Evolutionary conservation across 2,888 invertebrate species (phyloP).

Genomic region (Leucophenga maculata): DNA sequence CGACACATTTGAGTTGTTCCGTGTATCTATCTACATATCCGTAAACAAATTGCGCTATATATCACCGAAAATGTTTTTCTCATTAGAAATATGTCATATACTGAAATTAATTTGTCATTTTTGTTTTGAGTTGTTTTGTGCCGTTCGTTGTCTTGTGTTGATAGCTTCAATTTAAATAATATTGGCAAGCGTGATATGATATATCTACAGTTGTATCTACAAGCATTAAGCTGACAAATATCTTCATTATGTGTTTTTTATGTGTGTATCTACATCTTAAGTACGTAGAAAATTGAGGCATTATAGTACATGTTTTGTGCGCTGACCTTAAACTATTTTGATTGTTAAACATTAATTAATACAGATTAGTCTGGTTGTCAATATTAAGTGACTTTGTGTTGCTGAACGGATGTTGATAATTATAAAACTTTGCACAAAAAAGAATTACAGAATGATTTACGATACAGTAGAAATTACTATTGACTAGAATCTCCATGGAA

Average conservation of each 20-base stretch:
- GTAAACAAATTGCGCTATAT: conserved; percentile 47
- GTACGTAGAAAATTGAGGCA: too few relatives aligned
- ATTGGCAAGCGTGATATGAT: conserved; percentile 16
- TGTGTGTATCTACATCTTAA: background rate
- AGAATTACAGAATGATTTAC: too few relatives aligned
- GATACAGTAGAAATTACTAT: too few relatives aligned
- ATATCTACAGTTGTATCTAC: background rate
- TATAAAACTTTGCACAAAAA: too few relatives aligned
- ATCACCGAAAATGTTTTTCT: conserved; percentile 42
- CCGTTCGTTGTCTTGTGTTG: conserved; percentile 12
- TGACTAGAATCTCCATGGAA: too few relatives aligned
- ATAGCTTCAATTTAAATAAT: conserved; percentile 42
- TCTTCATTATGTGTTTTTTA: conserved; percentile 1
- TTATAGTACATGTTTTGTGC: too few relatives aligned
- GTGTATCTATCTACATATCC: conserved; percentile 37
- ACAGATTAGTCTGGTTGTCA: too few relatives aligned
- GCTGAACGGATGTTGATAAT: too few relatives aligned
- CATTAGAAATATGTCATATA: conserved; percentile 59
- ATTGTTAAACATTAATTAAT: too few relatives aligned
- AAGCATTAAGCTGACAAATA: background rate
- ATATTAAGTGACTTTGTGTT: too few relatives aligned
- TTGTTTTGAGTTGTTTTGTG: conserved; percentile 38
- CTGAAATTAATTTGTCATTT: conserved; percentile 61
- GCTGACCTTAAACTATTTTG: too few relatives aligned
- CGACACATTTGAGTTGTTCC: background rate